Evolutionary conservation across 2,113 vertebrate species (phyloP), one percentile per base, ranked within the genome.

Genomic region (Smithornis capensis): DNA sequence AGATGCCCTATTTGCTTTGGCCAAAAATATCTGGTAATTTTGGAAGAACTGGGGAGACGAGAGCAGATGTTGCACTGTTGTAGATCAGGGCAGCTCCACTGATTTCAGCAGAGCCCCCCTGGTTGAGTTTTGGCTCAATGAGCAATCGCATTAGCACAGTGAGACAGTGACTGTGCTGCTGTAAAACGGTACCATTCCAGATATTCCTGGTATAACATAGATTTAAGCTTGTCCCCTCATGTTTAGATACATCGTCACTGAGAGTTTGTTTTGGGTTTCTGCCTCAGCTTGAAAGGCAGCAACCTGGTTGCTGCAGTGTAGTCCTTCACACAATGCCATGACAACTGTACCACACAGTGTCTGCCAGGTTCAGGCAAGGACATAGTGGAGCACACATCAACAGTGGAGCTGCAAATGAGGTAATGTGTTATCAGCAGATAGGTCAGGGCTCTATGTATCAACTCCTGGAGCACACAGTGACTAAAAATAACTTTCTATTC

Each of bases 391-490:
- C 42, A 38, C 70, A 47, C 35, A 77, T 91, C 97, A 95, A 38
- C 89, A 87, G 79, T 37, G 38, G 81, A 94, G 76, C 94, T 95
- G 95, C 91, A 91, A 94, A 96, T 97, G 97, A 98, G 96, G 95
- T 97, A 97, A 97, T 64, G 83, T 64, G 79, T 96, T 97, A 97
- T 94, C 96, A 97, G 96, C 98, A 98, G 98, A 98, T 98, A 98
- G 97, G 97, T 96, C 92, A 97, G 90, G 92, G 88, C 95, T 95
- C 88, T 69, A 60, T 83, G 87, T 95, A 96, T 97, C 95, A 97
- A 80, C 74, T 90, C 80, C 56, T 86, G 87, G 69, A 92, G 84
- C 78, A 89, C 50, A 64, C 71, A 84, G 79, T 56, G 83, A 94
- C 87, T 84, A 95, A 97, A 97, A 98, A 97, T 97, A 97, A 96